Conservation (phyloP, 2,113 vertebrate genomes). For the Anoura caudifer region DNA sequence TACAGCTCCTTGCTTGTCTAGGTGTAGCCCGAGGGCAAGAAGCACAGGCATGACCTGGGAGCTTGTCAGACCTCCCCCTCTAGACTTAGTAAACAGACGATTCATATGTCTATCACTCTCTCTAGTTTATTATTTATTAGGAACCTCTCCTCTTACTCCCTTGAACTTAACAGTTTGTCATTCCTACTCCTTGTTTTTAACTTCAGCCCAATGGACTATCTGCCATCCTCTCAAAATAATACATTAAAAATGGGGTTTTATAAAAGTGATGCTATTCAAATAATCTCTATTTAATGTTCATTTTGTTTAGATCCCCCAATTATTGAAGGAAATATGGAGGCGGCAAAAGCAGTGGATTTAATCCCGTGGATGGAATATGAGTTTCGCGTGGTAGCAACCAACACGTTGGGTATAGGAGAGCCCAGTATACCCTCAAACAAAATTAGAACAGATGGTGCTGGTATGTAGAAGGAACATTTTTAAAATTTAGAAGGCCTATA, state of each 20-base stretch:
- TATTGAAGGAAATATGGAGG: conserved; percentile 95
- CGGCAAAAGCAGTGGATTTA: conserved; percentile 89
- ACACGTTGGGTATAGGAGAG: conserved; percentile 93
- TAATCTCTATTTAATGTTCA: conserved; percentile 28
- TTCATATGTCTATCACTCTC: neutral
- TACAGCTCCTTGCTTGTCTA: neutral
- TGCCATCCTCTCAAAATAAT: neutral
- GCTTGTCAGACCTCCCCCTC: no score
- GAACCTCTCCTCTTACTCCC: neutral
- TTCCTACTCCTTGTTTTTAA: neutral
- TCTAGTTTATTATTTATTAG: neutral
- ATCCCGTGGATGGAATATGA: conserved; percentile 98
- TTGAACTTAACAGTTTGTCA: neutral
- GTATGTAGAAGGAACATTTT: conserved; percentile 80
- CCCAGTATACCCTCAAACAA: conserved; percentile 90
- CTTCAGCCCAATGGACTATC: neutral
- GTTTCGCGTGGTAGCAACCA: conserved; percentile 94
- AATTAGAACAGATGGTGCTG: conserved; percentile 88
- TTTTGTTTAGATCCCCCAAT: conserved; percentile 85
- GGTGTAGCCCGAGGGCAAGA: neutral
- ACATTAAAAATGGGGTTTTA: neutral
- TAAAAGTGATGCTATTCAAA: neutral
- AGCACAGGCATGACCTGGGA: no score
- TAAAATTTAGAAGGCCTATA: neutral
- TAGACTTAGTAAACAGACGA: neutral